phyloP scores from a whole-genome alignment of 1,140 invertebrate genomes.

The Antheraea mylitta region DNA sequence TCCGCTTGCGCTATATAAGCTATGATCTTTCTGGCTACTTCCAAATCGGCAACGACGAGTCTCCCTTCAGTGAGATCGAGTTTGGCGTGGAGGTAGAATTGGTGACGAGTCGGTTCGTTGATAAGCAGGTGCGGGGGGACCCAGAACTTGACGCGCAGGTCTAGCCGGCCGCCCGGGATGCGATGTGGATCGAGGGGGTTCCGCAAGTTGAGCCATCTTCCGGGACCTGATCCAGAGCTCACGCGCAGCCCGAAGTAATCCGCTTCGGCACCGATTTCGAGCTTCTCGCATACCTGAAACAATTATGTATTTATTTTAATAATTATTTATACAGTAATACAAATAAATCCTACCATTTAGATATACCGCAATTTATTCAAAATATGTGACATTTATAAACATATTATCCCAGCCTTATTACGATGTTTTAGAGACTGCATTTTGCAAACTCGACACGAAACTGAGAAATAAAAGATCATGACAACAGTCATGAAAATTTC shows the following conservation, averaged over 20 bases:
- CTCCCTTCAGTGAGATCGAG: constrained; percentile 86
- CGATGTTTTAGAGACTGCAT: too few relatives aligned
- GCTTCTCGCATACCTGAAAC: constrained; percentile 88
- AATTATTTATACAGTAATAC: neutral
- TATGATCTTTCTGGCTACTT: constrained; percentile 84
- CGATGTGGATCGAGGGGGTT: constrained; percentile 88
- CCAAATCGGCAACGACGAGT: constrained; percentile 83
- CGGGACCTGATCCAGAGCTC: constrained; percentile 85
- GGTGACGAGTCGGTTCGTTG: constrained; percentile 90
- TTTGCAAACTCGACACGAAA: too few relatives aligned
- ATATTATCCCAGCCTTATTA: too few relatives aligned
- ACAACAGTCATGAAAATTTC: too few relatives aligned
- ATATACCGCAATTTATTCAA: too few relatives aligned
- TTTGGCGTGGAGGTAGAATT: constrained; percentile 91
- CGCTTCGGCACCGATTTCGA: constrained; percentile 90
- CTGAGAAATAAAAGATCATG: too few relatives aligned
- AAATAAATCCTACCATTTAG: too few relatives aligned
- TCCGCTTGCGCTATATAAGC: constrained; percentile 89
- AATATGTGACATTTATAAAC: too few relatives aligned
- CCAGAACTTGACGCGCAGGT: constrained; percentile 90
- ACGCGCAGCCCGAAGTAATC: constrained; percentile 91
- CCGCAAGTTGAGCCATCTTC: constrained; percentile 91
- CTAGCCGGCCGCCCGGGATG: constrained; percentile 81
- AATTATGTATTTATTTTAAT: constrained; percentile 17
- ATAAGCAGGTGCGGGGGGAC: constrained; percentile 92